Base-by-base conservation (phyloP, 2,888 invertebrate genomes). In the Chalcis sispes region DNA sequence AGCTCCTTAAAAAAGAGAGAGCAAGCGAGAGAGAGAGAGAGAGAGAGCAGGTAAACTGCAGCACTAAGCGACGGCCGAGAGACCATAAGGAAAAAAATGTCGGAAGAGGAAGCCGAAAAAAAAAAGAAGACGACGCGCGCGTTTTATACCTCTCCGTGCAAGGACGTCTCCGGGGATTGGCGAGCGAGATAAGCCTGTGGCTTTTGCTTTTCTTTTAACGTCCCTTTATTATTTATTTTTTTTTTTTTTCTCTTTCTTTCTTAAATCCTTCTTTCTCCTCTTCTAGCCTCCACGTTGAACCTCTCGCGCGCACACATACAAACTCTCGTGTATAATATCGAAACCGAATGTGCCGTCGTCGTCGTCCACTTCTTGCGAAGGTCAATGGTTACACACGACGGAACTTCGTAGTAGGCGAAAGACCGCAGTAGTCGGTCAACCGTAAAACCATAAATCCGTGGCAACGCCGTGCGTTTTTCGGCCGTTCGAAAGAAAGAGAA, bases 341-440 rank as follows among this genome's bases (percentile, higher is more conserved):
- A n/a, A n/a, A n/a, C n/a, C n/a, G n/a, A n/a, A n/a, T n/a, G n/a
- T n/a, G n/a, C n/a, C n/a, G n/a, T n/a, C n/a, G n/a, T 2, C 15
- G 56, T 36, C 40, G 25, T n/a, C 20, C 52, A 23, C 20, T n/a
- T 54, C 56, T 50, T 64, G 72, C 71, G 83, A 86, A 85, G 85
- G 86, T 84, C 84, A 84, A 81, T 77, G 82, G 79, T 70, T 75
- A 46, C 32, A 40, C 70, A n/a, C 48, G 79, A 79, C 72, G 79
- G 79, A 74, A 82, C 82, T 79, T 79, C 81, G 23, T 27, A 36
- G 66, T 1, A 77, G 81, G 82, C 79, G 77, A 84, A 82, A 85
- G 82, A 85, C 86, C 87, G 83, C 86, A 87, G n/a, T n/a, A n/a
- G 84, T 86, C 87, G 88, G 87, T 88, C 88, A 88, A 86, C 84